Evolutionary conservation across 2,888 invertebrate species (phyloP).

Genomic region (Oxycera nigricornis): DNA sequence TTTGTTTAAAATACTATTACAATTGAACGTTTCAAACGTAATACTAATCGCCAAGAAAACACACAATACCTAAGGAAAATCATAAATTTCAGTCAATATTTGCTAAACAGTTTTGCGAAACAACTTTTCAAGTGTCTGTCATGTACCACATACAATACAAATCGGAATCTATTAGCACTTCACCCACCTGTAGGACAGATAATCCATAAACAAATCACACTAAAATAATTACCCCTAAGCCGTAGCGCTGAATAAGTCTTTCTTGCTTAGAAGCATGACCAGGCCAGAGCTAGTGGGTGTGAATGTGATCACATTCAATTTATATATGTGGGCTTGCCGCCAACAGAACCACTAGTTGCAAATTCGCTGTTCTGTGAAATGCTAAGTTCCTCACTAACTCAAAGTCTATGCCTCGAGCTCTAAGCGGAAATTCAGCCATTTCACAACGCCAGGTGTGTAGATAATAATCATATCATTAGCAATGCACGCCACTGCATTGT

Average conservation of each 20-base stretch:
- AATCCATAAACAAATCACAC: conserved; percentile 27
- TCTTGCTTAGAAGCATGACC: too few relatives aligned
- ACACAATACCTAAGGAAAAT: background rate
- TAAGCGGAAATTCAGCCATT: conserved; percentile 5
- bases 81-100: background rate
- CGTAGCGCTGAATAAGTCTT: too few relatives aligned
- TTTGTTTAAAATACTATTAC: too few relatives aligned
- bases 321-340: background rate
- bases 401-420: background rate
- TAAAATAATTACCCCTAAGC: conserved; percentile 11
- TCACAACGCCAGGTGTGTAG: background rate
- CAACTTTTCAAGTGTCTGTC: background rate
- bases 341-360: background rate
- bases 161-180: background rate
- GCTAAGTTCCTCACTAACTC: background rate
- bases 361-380: background rate
- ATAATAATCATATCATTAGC: conserved; percentile 4
- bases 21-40: too few relatives aligned
- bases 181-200: conserved; percentile 14
- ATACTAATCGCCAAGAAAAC: too few relatives aligned
- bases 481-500: conserved; percentile 5
- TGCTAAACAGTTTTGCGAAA: background rate
- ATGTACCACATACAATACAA: background rate
- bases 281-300: background rate
- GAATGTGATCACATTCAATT: background rate